Evolutionary conservation across 1,140 invertebrate species (phyloP), one percentile per base, ranked within the genome.

Genomic region (Drosophila virilis): DNA sequence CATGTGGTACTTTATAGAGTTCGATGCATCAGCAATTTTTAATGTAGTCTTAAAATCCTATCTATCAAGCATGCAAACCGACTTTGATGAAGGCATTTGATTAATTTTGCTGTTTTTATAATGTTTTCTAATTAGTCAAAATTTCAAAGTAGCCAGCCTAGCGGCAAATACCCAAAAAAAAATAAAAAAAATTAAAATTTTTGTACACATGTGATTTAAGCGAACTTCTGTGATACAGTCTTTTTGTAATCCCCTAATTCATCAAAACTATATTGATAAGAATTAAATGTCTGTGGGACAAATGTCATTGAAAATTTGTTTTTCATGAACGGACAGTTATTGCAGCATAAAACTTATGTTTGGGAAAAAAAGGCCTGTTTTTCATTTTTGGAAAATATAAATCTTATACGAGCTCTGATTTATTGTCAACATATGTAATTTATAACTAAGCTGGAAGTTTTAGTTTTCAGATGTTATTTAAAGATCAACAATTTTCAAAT

Each of bases 21-120:
- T 61, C 6, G 4, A 17, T 42, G 7, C 28, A 52, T 28, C 8
- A 22, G n/a, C 40, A 59, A 78, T 86, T 54, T 61, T 66, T 77
- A 48, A 74, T 61, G 68, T 40, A 66, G 80, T 54, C 62, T 88
- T 83, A 88, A 80, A 83, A 80, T 70, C 72, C 50, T 69, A 88
- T 88, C 72, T 73, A 89, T 88, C 84, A 88, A 28, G 9, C 51
- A 71, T 71, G 66, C 58, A 62, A 66, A 68, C 71, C 64, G 60
- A 46, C 43, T 68, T 84, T 82, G 46, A 15, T 58, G 12, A 59
- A 57, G 46, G 50, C 54, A 48, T 59, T 85, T 88, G 83, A 88
- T 84, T 77, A 84, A 88, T 88, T 88, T 89, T 65, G 32, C 48
- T 67, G 10, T 43, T 13, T 51, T 66, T 71, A 64, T 75, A 33